Conservation (phyloP, 2,113 vertebrate species). For the Dasyornis broadbenti region DNA sequence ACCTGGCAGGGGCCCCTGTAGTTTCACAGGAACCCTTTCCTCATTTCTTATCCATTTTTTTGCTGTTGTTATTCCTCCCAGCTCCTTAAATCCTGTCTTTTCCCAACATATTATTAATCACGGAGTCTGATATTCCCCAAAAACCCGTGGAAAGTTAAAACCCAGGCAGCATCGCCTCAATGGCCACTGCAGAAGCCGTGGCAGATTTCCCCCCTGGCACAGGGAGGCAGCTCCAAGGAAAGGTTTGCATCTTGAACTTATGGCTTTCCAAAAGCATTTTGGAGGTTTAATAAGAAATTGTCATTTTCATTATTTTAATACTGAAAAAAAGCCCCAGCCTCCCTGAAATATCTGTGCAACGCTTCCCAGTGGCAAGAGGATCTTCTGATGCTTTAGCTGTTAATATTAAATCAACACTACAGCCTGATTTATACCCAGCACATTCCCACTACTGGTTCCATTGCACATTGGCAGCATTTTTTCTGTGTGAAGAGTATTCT, state of each 20-base stretch:
- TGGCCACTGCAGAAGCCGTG: fast-evolving
- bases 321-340: neutral
- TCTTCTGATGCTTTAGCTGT: neutral
- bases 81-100: neutral
- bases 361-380: fast-evolving
- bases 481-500: conserved; percentile 26
- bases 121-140: neutral
- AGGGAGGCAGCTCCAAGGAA: neutral
- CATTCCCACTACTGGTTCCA: neutral
- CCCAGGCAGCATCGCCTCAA: neutral
- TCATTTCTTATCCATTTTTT: neutral
- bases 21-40: neutral
- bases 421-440: neutral
- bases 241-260: neutral
- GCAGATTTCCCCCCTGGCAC: neutral
- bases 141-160: neutral
- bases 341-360: neutral
- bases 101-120: neutral
- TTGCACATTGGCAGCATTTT: conserved; percentile 20
- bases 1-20: neutral
- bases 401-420: neutral
- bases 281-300: neutral
- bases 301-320: neutral
- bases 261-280: neutral
- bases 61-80: neutral